Evolutionary conservation across 2,113 vertebrate genomes (phyloP).

Genomic region (Penelope pileata): DNA sequence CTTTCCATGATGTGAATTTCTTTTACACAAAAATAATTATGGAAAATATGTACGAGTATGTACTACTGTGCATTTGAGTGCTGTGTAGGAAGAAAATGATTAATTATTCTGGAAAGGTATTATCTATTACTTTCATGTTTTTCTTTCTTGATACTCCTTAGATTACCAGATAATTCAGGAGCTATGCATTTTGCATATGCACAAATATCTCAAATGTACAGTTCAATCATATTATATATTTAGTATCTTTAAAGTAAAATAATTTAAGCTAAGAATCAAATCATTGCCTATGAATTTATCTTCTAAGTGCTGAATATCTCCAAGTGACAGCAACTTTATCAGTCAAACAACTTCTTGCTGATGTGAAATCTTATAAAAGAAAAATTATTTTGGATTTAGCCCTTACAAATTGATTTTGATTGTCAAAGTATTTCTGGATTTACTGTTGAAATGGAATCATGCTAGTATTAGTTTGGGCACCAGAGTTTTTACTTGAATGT

Average conservation of each 20-base stretch:
- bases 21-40: neutral
- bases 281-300: neutral
- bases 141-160: neutral
- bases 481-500: neutral
- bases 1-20: neutral
- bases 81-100: neutral
- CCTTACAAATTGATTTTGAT: neutral
- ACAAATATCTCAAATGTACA: neutral
- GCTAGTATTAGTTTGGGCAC: neutral
- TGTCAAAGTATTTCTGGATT: neutral
- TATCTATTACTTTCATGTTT: neutral
- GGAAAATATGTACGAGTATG: neutral
- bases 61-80: neutral
- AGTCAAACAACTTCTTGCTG: neutral
- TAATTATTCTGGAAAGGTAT: neutral
- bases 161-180: neutral
- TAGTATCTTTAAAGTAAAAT: neutral
- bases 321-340: neutral
- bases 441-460: neutral
- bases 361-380: neutral
- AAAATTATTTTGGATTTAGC: neutral
- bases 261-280: neutral
- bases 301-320: neutral
- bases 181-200: neutral
- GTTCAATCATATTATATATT: neutral